Evolutionary conservation across 2,113 vertebrate species (phyloP).

Genomic region (Gavia stellata): DNA sequence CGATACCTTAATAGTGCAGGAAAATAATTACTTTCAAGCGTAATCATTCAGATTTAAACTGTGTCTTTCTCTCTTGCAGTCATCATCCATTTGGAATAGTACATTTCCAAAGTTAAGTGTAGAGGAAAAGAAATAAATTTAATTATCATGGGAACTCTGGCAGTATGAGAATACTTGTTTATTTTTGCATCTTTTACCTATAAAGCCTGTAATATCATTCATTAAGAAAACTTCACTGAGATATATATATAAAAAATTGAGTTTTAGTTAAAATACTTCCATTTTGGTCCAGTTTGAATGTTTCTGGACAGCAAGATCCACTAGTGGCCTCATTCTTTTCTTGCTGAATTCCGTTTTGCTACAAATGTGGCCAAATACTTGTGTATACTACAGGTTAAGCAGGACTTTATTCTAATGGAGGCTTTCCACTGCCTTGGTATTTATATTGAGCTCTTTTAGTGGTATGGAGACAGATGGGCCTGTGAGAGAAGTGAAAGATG

Average conservation of each 20-base stretch:
- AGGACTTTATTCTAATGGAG: too few relatives aligned
- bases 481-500: neutral
- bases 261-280: neutral
- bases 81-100: neutral
- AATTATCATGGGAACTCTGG: neutral
- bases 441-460: neutral
- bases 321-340: neutral
- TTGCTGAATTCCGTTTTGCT: neutral
- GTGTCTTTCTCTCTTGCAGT: neutral
- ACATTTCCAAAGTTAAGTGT: neutral
- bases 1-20: neutral
- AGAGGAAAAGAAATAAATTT: neutral
- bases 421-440: neutral
- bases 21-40: neutral
- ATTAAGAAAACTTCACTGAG: neutral
- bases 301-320: neutral
- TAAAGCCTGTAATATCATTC: neutral
- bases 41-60: neutral
- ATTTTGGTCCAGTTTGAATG: neutral
- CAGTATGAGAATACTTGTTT: accelerated
- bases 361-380: neutral
- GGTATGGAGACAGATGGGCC: neutral
- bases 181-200: neutral
- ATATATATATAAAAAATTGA: too few relatives aligned
- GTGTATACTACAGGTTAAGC: too few relatives aligned